Conservation (phyloP, 2,888 invertebrate genomes). For the Gryllus longicercus region DNA sequence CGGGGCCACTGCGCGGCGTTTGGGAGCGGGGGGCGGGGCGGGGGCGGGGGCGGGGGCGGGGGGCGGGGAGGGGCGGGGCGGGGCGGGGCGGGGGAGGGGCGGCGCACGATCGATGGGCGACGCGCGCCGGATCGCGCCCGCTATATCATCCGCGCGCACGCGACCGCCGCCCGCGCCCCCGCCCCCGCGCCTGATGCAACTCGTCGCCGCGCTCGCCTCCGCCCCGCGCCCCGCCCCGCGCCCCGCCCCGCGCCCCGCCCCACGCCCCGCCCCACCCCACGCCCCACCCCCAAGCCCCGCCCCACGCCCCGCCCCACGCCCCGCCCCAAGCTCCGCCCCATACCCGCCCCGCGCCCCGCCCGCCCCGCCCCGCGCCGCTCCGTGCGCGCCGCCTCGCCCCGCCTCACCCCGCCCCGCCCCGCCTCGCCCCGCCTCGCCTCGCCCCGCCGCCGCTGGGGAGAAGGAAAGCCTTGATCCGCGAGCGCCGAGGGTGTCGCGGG, state of each 20-base stretch:
- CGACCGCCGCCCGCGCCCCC: neutral
- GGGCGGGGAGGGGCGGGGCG: too few relatives aligned
- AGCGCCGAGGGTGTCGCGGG: too few relatives aligned
- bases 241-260: neutral
- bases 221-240: neutral
- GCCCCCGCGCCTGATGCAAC: neutral
- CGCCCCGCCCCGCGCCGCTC: neutral
- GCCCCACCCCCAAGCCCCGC: neutral
- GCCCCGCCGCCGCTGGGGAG: neutral
- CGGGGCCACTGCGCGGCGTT: neutral
- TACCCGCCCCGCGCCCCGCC: too few relatives aligned
- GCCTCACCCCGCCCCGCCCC: neutral
- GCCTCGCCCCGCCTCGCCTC: neutral
- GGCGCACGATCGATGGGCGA: neutral
- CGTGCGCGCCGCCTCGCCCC: neutral
- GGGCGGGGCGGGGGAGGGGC: neutral
- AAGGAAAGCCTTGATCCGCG: neutral
- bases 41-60: too few relatives aligned
- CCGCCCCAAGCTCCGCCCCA: too few relatives aligned
- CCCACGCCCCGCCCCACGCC: neutral
- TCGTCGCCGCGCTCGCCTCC: neutral
- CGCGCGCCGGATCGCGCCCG: constrained; percentile 8
- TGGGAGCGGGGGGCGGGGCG: neutral
- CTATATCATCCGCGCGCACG: constrained; percentile 11
- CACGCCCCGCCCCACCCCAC: neutral